Evolutionary conservation across 2,797 vertebrate genomes (phyloP).

Genomic region (Cynopterus sphinx): DNA sequence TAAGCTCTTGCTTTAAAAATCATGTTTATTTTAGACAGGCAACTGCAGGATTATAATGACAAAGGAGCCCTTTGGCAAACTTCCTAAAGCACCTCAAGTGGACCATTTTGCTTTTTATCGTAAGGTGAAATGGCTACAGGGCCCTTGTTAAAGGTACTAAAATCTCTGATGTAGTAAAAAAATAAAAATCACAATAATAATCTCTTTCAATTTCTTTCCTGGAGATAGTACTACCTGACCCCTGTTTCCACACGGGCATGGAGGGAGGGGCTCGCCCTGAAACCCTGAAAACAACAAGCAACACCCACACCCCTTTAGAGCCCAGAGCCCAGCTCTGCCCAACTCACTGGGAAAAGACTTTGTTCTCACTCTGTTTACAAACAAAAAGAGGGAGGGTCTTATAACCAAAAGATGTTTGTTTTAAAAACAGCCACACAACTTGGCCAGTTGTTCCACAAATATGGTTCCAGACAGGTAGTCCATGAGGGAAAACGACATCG

Average conservation of each 20-base stretch:
- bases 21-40: not conserved
- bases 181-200: not conserved
- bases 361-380: not conserved
- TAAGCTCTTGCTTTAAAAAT: not conserved
- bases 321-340: not conserved
- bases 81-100: not conserved
- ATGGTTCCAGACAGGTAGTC: not conserved
- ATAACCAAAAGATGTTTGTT: constrained; percentile 6
- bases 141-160: not conserved
- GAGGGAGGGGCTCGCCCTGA: not conserved
- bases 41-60: not conserved
- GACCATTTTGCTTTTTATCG: not conserved
- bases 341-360: not conserved
- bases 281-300: not conserved
- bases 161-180: not conserved
- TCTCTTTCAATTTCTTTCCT: not conserved
- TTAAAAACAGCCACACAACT: not conserved
- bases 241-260: not conserved
- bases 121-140: not conserved
- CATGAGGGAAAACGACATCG: not conserved
- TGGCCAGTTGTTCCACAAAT: not conserved
- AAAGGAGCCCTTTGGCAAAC: not conserved
- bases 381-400: not conserved
- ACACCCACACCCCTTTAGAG: not conserved
- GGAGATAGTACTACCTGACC: not conserved